These are phyloP conservation scores for Endotricha flammealis DNA, from an alignment of 2,888 invertebrate species.

Conservation along the genomic window DNA sequence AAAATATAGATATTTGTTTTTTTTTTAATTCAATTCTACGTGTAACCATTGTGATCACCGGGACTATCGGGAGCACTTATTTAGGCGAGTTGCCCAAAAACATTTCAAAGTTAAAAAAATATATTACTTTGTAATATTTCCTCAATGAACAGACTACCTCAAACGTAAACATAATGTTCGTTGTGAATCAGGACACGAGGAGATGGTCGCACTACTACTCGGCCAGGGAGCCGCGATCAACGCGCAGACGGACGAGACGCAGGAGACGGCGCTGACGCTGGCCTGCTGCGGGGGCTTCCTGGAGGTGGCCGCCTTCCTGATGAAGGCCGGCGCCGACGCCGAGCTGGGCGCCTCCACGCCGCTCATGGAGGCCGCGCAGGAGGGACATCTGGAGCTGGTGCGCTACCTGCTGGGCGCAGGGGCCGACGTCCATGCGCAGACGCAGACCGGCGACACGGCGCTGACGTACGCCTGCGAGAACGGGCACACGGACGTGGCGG, in stretches of 20 bases:
- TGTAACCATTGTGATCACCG: no score
- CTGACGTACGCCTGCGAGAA: constrained; percentile 99
- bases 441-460: constrained; percentile 96
- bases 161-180: no score
- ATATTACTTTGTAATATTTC: no score
- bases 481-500: constrained; percentile 98
- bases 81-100: no score
- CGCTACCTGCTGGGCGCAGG: constrained; percentile 89
- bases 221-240: constrained; percentile 97
- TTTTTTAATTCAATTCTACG: no score
- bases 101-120: no score
- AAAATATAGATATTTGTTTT: no score
- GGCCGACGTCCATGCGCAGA: constrained; percentile 95
- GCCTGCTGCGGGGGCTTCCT: constrained; percentile 97
- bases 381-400: constrained; percentile 96
- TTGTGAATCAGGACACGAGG: constrained; percentile 88
- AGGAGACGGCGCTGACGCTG: constrained; percentile 95
- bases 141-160: no score
- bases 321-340: constrained; percentile 96
- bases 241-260: constrained; percentile 98
- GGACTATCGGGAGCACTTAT: no score
- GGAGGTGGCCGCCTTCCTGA: constrained; percentile 94
- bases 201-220: constrained; percentile 96
- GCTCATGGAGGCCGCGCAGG: constrained; percentile 99
- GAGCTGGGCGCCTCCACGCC: constrained; percentile 98